Conservation (phyloP, 2,888 invertebrate species). For the Thecophora atra region DNA sequence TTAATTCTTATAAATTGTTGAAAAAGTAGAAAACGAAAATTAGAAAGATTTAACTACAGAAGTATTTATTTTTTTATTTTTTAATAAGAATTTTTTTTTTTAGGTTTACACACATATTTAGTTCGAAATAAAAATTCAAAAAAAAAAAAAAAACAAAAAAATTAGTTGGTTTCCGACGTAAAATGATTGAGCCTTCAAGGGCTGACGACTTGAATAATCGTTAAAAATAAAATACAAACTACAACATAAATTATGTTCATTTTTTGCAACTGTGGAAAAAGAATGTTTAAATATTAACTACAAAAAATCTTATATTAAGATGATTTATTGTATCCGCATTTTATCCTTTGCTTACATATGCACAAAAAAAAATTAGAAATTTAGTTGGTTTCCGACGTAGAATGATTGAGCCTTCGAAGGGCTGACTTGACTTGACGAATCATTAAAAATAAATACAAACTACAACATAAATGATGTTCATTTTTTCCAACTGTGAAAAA, state of each 20-base stretch:
- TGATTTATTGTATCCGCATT: constrained; percentile 18
- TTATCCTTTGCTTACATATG: constrained; percentile 20
- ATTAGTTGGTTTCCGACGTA: too few species aligned
- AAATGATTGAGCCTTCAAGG: constrained; percentile 22
- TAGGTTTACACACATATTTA: too few species aligned
- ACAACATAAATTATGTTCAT: constrained; percentile 27
- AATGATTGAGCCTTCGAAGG: constrained; percentile 22
- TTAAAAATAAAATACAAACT: constrained; percentile 33
- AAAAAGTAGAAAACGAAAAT: constrained; percentile 30
- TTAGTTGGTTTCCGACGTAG: not conserved
- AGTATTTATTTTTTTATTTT: not conserved
- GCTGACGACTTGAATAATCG: constrained; percentile 22
- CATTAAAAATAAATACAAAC: constrained; percentile 31
- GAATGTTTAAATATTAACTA: constrained; percentile 30
- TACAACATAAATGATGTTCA: constrained; percentile 30
- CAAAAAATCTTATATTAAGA: constrained; percentile 35
- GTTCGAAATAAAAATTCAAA: too few species aligned
- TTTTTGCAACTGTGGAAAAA: constrained; percentile 32
- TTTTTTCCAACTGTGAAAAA: constrained; percentile 32
- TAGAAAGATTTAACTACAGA: constrained; percentile 37
- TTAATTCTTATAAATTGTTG: not conserved
- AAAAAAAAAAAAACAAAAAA: too few species aligned
- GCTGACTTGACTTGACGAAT: constrained; percentile 26
- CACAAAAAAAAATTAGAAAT: not conserved
- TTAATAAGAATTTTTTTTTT: too few species aligned